Conservation (phyloP, 1,140 invertebrate genomes). For the Bradynema listronoti region DNA sequence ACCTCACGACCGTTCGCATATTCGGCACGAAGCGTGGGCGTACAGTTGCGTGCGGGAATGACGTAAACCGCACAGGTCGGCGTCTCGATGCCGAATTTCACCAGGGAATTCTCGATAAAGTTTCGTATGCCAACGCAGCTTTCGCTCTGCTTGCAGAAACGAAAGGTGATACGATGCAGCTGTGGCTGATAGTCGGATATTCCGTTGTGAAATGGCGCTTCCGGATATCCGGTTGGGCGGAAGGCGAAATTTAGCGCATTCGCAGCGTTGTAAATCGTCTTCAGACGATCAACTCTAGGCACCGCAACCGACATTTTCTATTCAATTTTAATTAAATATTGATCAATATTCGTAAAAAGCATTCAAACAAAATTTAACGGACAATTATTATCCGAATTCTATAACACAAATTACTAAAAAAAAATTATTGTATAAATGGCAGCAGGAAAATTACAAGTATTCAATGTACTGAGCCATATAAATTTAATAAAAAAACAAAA, state of each 20-base stretch:
- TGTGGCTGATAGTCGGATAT: constrained; percentile 27
- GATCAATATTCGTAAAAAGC: too few relatives aligned
- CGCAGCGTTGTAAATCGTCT: constrained; percentile 39
- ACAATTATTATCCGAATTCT: too few relatives aligned
- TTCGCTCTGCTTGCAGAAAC: constrained; percentile 37
- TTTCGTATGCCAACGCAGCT: constrained; percentile 35
- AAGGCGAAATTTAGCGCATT: constrained; percentile 44
- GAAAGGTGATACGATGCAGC: constrained; percentile 27
- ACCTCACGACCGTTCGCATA: constrained; percentile 41
- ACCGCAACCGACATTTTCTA: too few relatives aligned
- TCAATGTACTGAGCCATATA: too few relatives aligned
- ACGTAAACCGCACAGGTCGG: constrained; percentile 40
- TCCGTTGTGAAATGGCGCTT: constrained; percentile 36
- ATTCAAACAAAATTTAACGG: too few relatives aligned
- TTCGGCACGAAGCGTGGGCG: constrained; percentile 36
- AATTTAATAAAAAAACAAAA: too few relatives aligned
- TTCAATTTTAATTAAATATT: too few relatives aligned
- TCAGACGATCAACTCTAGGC: constrained; percentile 44
- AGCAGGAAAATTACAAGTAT: too few relatives aligned
- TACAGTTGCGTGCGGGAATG: constrained; percentile 27
- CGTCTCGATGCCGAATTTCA: constrained; percentile 36
- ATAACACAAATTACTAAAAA: too few relatives aligned
- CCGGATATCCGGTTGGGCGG: constrained; percentile 32
- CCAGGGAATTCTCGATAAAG: constrained; percentile 27
- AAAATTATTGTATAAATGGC: too few relatives aligned